phyloP scores from a whole-genome alignment of 2,113 vertebrate genomes.

The Actenoides lindsayi region DNA sequence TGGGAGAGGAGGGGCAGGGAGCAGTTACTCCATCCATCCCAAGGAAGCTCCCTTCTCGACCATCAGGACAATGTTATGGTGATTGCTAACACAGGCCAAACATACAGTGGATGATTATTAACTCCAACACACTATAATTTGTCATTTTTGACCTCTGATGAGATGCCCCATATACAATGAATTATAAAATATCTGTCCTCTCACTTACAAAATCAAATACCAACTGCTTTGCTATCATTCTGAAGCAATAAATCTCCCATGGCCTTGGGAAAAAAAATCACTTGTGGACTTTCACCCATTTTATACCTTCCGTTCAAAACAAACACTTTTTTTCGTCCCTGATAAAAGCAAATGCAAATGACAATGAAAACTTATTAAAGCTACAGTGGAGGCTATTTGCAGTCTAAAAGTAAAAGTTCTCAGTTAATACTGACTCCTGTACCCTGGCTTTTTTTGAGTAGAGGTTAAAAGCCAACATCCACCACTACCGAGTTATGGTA shows the following conservation, averaged over 20 bases:
- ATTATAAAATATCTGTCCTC: neutral
- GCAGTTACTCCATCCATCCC: neutral
- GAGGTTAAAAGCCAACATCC: neutral
- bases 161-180: neutral
- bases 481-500: neutral
- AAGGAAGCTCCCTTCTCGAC: neutral
- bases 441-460: neutral
- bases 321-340: neutral
- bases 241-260: neutral
- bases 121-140: neutral
- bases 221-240: neutral
- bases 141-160: slow-evolving; percentile 5
- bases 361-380: neutral
- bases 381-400: neutral
- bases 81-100: neutral
- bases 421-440: neutral
- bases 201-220: neutral
- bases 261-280: neutral
- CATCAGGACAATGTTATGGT: neutral
- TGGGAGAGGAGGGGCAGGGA: neutral
- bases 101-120: neutral
- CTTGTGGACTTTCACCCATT: neutral
- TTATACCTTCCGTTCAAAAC: slow-evolving; percentile 11
- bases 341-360: neutral
- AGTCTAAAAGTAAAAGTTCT: neutral